Base-by-base conservation (phyloP, 2,888 invertebrate species). In the Diplolepis rosae region DNA sequence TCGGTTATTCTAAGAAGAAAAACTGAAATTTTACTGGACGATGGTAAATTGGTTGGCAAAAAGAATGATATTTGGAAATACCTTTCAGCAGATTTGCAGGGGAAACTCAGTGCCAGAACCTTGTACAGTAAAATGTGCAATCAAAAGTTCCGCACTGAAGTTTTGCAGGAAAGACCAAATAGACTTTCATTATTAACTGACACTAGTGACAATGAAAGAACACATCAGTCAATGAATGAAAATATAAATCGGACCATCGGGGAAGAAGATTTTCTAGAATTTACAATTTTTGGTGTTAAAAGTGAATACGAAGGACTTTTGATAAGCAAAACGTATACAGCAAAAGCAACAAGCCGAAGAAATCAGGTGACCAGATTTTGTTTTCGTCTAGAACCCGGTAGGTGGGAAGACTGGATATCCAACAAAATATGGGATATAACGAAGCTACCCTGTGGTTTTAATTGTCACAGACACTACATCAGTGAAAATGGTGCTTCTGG, bases 331-430 rank as follows among this genome's bases (percentile, higher is more conserved):
- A 9, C 11, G 9, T 22, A 22, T 9, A 50, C 9, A 24, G n/a
- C 9, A 35, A 35, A 11, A 9, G 24, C 6, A n/a, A 50, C 6
- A 50, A 50, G 13, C 7, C 2, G 22, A 22, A 50, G n/a, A 6
- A 6, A 69, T 32, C 1, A 15, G 15, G 28, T 27, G 11, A 15
- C n/a, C 11, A 45, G 56, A 42, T 28, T 18, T 28, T 42, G 45
- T 39, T 51, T 24, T 13, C 15, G 27, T 69, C 42, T 69, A 18
- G 48, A 28, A 30, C 27, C 39, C 15, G 65, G 69, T 22, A 30
- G 45, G 15, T 56, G 69, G 61, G 61, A 69, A 48, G 48, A 69
- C 6, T 68, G 68, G 68, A 52, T 54, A 11, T 51, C 54, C 11
- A 27, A 68, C 32, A n/a, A 52, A 28, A 68, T 68, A 22, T 68